phyloP scores from a whole-genome alignment of 2,888 invertebrate genomes.

The Coleophora flavipennella region DNA sequence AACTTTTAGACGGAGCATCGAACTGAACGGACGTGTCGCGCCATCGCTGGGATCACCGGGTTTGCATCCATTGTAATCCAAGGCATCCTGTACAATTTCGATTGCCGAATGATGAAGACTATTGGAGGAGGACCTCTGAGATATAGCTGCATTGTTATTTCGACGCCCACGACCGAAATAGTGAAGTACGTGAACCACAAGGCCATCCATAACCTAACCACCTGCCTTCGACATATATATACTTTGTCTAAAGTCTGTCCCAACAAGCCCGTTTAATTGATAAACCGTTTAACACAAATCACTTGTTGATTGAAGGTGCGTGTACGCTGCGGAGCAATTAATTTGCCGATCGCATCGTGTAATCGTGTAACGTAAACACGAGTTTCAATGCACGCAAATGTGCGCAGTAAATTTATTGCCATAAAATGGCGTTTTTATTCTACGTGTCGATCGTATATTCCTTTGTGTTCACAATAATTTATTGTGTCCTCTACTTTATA shows the following conservation, averaged over 20 bases:
- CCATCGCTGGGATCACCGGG: no score
- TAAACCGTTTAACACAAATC: slow-evolving; percentile 40
- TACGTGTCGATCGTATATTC: slow-evolving; percentile 16
- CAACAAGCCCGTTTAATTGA: slow-evolving; percentile 29
- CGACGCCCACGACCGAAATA: no score
- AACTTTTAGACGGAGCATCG: no score
- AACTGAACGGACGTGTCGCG: no score
- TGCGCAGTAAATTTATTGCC: slow-evolving; percentile 18
- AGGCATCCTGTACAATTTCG: no score
- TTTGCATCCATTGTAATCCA: no score
- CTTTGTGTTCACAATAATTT: slow-evolving; percentile 13
- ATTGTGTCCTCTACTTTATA: slow-evolving; percentile 16
- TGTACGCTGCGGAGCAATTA: slow-evolving; percentile 31
- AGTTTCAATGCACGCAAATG: slow-evolving; percentile 30
- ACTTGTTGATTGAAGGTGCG: slow-evolving; percentile 39
- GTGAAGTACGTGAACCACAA: no score
- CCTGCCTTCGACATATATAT: no score
- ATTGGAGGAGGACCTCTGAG: no score
- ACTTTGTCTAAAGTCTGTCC: slow-evolving; percentile 15
- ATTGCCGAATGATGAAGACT: no score
- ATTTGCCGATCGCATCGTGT: slow-evolving; percentile 14
- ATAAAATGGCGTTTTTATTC: slow-evolving; percentile 21
- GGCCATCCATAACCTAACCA: no score
- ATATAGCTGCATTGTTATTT: no score
- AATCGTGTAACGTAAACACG: slow-evolving; percentile 33